phyloP scores from a whole-genome alignment of 1,140 invertebrate species.

The Littorina saxatilis region DNA sequence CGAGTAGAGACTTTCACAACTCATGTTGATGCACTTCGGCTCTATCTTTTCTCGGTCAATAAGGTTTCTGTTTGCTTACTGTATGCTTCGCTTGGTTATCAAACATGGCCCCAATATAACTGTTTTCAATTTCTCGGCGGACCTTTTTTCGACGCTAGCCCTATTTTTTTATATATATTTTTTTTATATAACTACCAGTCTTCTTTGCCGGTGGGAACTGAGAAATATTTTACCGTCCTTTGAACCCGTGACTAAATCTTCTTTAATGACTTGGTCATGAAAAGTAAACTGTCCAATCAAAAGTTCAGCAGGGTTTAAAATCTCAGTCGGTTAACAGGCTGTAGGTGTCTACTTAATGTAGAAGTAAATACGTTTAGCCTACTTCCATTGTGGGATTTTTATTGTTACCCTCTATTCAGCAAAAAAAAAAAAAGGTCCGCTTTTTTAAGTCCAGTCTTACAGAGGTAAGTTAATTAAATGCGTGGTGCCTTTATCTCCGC shows the following conservation, averaged over 20 bases:
- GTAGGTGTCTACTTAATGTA: too few relatives aligned
- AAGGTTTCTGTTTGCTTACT: not conserved
- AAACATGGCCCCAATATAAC: not conserved
- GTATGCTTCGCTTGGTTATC: not conserved
- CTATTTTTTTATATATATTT: too few relatives aligned
- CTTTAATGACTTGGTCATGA: not conserved
- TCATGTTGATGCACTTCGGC: not conserved
- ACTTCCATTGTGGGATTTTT: not conserved
- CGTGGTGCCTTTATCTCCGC: too few relatives aligned
- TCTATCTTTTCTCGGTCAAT: too few relatives aligned
- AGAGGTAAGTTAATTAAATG: too few relatives aligned
- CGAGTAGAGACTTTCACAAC: not conserved
- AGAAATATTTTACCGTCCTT: too few relatives aligned
- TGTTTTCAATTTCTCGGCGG: too few relatives aligned
- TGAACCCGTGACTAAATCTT: not conserved
- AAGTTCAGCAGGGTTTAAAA: not conserved
- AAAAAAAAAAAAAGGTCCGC: not conserved
- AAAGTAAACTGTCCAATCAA: constrained; percentile 1
- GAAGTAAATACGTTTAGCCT: not conserved
- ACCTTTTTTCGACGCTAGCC: too few relatives aligned
- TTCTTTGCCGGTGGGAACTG: not conserved
- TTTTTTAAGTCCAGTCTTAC: not conserved
- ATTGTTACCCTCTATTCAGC: not conserved
- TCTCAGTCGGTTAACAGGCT: not conserved
- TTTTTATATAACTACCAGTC: not conserved